Base-by-base conservation (phyloP, 2,797 vertebrate genomes). In the Malurus leucopterus region DNA sequence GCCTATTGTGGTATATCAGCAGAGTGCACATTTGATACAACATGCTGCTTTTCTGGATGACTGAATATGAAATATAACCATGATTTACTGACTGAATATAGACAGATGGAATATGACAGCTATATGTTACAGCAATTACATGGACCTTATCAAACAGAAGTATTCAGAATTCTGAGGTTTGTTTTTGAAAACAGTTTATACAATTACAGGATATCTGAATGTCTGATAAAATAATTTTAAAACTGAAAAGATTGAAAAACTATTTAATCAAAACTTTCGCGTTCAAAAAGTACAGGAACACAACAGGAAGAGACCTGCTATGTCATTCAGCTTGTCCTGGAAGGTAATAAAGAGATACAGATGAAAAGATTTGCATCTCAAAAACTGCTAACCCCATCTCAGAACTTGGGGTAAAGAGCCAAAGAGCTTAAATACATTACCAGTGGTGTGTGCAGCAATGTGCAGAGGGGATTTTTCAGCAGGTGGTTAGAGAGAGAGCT, bases 11-110 rank as follows among this genome's bases (percentile, higher is more conserved):
- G 86, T 75, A 3, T 69, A 51, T 64, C 50, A 91, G 73, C 49
- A 86, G 36, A 65, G 38, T 19, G 64, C 36, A 79, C 27, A 71
- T 73, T 81, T 82, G n/a, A 92, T 64, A 91, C 17, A 83, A 54
- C 26, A 80, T 62, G 44, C 43, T 73, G 50, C 30, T 90, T 88
- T 71, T 92, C 20, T 88, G 38, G 84, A 93, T 85, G 84, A 85
- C 15, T 90, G 63, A 90, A 41, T 75, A 71, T 59, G 58, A 93
- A 84, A 88, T 46, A 79, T 1, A 82, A n/a, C 11, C 50, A 73
- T 1, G 2, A 73, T 53, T 46, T 90, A 36, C 34, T 72, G 30
- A 8, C 18, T 84, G 61, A 83, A 55, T 57, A 55, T 19, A 86
- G 51, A 67, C 49, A 88, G 16, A 54, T 5, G 55, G 50, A 62